These are phyloP conservation scores for Nysson spinosus DNA, from an alignment of 2,888 invertebrate genomes.

Conservation along the genomic window DNA sequence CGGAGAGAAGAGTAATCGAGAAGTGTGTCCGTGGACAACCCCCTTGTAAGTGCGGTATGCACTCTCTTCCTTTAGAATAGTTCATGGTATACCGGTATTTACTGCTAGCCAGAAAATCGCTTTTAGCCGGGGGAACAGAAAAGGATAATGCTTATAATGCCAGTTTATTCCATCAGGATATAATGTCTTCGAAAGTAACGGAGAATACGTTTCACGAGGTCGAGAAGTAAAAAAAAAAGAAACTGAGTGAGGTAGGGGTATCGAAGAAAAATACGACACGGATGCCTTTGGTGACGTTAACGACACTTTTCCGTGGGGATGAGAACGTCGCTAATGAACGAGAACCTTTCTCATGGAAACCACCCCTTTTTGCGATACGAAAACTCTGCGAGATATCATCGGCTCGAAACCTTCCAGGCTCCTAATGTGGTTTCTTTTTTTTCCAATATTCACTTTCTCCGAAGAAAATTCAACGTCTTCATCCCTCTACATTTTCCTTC, in stretches of 20 bases:
- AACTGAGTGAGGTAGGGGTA: too few species aligned
- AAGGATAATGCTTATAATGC: conserved; percentile 5
- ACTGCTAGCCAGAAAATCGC: conserved; percentile 13
- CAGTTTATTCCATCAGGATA: conserved; percentile 8
- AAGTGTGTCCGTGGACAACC: too few species aligned
- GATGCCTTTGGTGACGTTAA: conserved; percentile 1
- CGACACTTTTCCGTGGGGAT: conserved; percentile 9
- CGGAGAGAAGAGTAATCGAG: conserved; percentile 1
- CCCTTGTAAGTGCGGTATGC: too few species aligned
- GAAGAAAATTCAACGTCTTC: too few species aligned
- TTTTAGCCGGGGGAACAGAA: not conserved
- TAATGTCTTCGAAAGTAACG: not conserved
- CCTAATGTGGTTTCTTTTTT: too few species aligned
- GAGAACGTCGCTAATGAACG: not conserved
- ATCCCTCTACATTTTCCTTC: too few species aligned
- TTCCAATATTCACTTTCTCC: too few species aligned
- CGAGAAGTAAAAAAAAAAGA: conserved; percentile 12
- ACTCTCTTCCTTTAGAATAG: not conserved
- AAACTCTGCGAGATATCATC: too few species aligned
- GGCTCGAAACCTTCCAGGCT: too few species aligned
- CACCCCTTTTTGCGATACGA: too few species aligned
- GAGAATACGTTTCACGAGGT: not conserved
- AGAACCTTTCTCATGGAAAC: not conserved
- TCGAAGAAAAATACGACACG: too few species aligned
- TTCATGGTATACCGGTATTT: conserved; percentile 10